phyloP scores from a whole-genome alignment of 2,888 invertebrate genomes.

The Stenchaetothrips biformis region DNA sequence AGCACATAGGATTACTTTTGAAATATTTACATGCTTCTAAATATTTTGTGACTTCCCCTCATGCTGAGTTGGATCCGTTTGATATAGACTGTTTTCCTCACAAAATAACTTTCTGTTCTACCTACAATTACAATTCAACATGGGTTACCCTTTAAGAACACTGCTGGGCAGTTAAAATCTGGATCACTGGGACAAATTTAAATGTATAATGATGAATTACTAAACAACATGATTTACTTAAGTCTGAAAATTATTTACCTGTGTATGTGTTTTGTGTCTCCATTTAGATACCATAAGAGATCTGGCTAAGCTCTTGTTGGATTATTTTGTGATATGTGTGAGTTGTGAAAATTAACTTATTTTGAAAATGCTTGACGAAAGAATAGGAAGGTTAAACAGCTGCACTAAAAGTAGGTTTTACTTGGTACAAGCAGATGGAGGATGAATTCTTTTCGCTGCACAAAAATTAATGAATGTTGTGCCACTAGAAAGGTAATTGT shows the following conservation, averaged over 20 bases:
- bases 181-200: too few species aligned
- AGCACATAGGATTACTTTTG: too few species aligned
- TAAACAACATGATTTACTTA: background rate
- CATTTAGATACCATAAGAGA: conserved; percentile 6
- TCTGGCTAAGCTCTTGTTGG: conserved; percentile 3
- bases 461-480: background rate
- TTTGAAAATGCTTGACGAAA: conserved; percentile 18
- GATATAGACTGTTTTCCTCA: too few species aligned
- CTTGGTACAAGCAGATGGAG: background rate
- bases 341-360: background rate
- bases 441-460: background rate
- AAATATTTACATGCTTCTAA: too few species aligned
- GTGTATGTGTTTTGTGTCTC: background rate
- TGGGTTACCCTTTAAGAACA: too few species aligned
- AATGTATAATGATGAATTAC: too few species aligned
- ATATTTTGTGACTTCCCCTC: too few species aligned
- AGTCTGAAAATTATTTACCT: background rate
- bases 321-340: conserved; percentile 20
- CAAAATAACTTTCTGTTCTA: too few species aligned
- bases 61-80: too few species aligned
- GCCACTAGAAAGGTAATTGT: background rate
- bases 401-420: background rate
- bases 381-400: background rate
- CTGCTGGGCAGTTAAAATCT: too few species aligned
- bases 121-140: too few species aligned